Evolutionary conservation across 2,888 invertebrate genomes (phyloP), one percentile per base, ranked within the genome.

Genomic region (Apomyelois bistriatella): DNA sequence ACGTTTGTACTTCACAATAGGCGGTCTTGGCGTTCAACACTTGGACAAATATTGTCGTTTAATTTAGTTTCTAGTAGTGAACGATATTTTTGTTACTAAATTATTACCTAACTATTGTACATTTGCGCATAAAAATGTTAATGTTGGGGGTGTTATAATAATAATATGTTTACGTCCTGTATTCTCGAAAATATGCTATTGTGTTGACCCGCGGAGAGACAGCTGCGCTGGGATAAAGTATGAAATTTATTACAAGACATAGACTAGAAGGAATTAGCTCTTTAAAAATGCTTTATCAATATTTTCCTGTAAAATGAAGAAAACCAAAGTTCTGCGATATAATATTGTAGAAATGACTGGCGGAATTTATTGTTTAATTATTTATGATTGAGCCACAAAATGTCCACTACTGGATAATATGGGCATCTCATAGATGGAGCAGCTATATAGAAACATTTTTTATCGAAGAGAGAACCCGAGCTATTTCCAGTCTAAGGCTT

Each of bases 111-210:
- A 28, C 28, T 42, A 28, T 13, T 48, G 36, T 48, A 36, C 35
- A 50, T 30, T 53, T 53, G 38, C 16, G 40, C 46, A 53, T 56
- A 40, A 51, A 53, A 41, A 38, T 28, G 15, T 17, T 38, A 43
- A 40, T 16, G 17, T 54, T 51, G 17, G 32, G 32, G 38, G 38
- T 15, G 22, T 42, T 36, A 12, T 22, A 15, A 28, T 38, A 22
- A 17, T n/a, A n/a, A n/a, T n/a, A 32, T 15, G 43, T 28, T 43
- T 43, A 22, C 12, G 30, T 30, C 43, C 10, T 43, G 13, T 43
- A 30, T 43, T 30, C 30, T 43, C 28, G 41, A 30, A 43, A 43
- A 43, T 43, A 30, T 8, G 3, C 12, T n/a, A n/a, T n/a, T n/a
- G 13, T 43, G 6, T 43, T 30, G 8, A 13, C 30, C 0, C 30